Evolutionary conservation across 2,797 vertebrate genomes (phyloP), one percentile per base, ranked within the genome.

Genomic region (Paguma larvata): DNA sequence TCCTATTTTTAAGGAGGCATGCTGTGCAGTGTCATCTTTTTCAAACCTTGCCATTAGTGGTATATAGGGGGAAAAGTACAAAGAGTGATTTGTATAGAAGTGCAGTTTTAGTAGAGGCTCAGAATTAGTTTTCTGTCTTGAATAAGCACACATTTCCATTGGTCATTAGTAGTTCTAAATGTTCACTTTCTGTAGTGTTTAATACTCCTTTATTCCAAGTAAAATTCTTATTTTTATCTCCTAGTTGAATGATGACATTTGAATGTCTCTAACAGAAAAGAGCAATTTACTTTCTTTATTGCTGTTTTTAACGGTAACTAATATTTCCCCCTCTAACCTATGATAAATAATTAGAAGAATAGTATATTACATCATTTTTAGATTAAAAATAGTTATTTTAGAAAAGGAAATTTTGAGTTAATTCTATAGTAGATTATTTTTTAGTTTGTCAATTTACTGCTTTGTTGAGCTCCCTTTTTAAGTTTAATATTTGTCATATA

Each of bases 151-250:
- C 85, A 41, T 72, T 96, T 87, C 38, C 25, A 53, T 85, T 78
- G 21, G 15, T 84, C 34, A 34, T 75, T 79, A 85, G 41, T 91
- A 73, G 21, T 96, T 83, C 48, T 92, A 77, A 41, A 12, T 78
- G 25, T 51, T 90, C 44, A 78, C 4, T 68, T 84, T 96, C 21
- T 83, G 88, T 79, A 78, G 5, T 91, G 21, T 95, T 97, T 44
- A 91, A 70, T 21, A 91, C 16, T 62, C 10, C 10, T 96, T n/a
- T 82, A 62, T 88, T 95, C 46, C 44, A 91, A 80, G 77, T 93
- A 88, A 82, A 95, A 41, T 89, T 93, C 11, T 94, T 82, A 68
- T 53, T 91, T 89, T 97, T 95, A 25, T 92, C 41, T 86, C 18
- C 51, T 77, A 83, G 67, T 84, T 82, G n/a, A 95, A 67, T 82